Evolutionary conservation across 2,797 vertebrate genomes (phyloP), one percentile per base, ranked within the genome.

Genomic region (Bovichtus diacanthus): DNA sequence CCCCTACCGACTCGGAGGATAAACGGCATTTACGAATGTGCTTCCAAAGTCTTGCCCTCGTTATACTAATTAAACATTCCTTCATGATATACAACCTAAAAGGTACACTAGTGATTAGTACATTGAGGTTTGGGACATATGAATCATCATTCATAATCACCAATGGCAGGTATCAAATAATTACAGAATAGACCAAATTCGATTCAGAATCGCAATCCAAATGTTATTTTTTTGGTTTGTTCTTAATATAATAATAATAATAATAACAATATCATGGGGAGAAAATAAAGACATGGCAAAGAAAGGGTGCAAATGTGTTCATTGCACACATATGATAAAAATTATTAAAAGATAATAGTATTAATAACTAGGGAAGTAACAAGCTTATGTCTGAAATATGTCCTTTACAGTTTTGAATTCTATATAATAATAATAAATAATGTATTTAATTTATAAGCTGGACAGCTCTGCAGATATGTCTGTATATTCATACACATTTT

Each of bases 1-100:
- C 79, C 25, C 55, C 86, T 6, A 16, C 0, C 9, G 66, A 54
- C 9, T 0, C 3, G 82, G 78, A 77, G 70, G 16, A 0, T 41
- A 11, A 70, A 77, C 3, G 11, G 12, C 3, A 44, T 34, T 56
- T 11, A 12, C 13, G 9, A 67, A n/a, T 21, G 25, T 25, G 3
- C 15, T 5, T 9, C 2, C 9, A 29, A 49, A 18, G 21, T 41
- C 27, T 38, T 21, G n/a, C 9, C 41, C 21, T 23, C 2, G 2
- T 39, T 23, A n/a, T 11, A 16, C 5, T 7, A 10, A 50, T n/a
- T 29, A 0, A 21, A 10, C 41, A 50, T 54, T 39, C 2, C 9
- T 49, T 23, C 5, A 66, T 7, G 1, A 47, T 13, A 12, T 11
- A 49, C 5, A 2, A 9, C 0, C 1, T 10, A 27, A 50, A 25